Conservation (phyloP, 2,797 vertebrate species). For the Myotis myotis region DNA sequence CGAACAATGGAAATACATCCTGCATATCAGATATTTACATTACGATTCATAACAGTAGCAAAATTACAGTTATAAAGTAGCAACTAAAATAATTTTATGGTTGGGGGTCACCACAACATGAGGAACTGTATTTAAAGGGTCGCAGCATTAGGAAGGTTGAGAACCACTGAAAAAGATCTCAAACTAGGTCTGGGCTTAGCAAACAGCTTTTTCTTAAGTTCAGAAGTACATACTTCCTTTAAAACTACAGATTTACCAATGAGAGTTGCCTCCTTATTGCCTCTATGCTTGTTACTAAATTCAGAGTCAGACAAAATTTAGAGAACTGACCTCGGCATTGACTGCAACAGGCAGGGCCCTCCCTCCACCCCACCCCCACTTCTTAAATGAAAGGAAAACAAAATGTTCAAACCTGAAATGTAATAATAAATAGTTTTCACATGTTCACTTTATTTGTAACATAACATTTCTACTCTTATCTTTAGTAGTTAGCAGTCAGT, state of each 20-base stretch:
- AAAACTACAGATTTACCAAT: background rate
- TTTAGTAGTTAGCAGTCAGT: background rate
- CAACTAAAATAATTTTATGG: no score
- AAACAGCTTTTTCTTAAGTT: background rate
- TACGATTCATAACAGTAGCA: no score
- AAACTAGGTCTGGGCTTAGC: background rate
- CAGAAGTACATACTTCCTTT: background rate
- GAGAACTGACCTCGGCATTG: slow-evolving; percentile 3
- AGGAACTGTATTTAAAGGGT: no score
- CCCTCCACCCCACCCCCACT: background rate
- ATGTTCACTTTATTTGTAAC: background rate
- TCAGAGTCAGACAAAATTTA: slow-evolving; percentile 64
- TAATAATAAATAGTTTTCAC: slow-evolving; percentile 30
- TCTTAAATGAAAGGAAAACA: slow-evolving; percentile 50
- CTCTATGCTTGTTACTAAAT: slow-evolving; percentile 28
- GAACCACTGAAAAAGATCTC: background rate
- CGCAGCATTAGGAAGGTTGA: no score
- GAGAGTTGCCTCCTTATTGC: background rate
- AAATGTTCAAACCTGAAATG: slow-evolving; percentile 44
- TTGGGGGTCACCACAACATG: no score
- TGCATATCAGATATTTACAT: no score
- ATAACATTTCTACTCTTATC: background rate
- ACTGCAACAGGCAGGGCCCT: background rate
- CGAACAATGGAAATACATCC: no score
- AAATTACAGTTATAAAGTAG: no score